Evolutionary conservation across 2,113 vertebrate genomes (phyloP).

Genomic region (Hydrolagus affinis): DNA sequence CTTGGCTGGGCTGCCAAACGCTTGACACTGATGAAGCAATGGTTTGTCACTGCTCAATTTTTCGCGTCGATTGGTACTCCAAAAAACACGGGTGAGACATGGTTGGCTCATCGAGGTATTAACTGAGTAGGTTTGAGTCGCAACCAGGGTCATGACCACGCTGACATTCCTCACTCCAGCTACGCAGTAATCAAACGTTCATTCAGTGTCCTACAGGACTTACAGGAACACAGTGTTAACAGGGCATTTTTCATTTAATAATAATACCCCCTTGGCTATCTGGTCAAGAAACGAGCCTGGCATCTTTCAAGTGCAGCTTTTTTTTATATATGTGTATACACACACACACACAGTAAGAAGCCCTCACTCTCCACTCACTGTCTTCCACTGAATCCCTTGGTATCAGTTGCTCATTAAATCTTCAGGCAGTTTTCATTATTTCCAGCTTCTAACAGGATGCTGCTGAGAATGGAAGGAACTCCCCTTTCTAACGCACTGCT

Average conservation of each 20-base stretch:
- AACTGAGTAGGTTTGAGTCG: not conserved
- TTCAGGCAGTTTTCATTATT: constrained; percentile 26
- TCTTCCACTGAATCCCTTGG: constrained; percentile 13
- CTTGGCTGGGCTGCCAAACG: not conserved
- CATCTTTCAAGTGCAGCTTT: constrained; percentile 17
- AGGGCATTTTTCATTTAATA: not conserved
- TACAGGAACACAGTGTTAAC: not conserved
- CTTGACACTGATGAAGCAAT: not conserved
- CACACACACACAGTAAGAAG: not conserved
- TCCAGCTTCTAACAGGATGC: not conserved
- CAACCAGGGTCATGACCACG: not conserved
- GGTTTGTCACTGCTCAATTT: not conserved
- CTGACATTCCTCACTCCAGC: not conserved
- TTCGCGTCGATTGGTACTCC: not conserved
- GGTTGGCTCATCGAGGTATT: not conserved
- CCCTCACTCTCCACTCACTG: not conserved
- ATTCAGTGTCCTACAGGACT: not conserved
- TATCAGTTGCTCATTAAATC: constrained; percentile 25
- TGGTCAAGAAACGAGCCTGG: not conserved
- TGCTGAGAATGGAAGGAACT: constrained; percentile 8
- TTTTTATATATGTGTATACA: too few species aligned
- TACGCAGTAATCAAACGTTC: not conserved
- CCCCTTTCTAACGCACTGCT: constrained; percentile 10
- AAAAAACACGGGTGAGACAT: not conserved
- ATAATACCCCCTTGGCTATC: too few species aligned